Percentiles rank a stretch among this genome's conserved stretches.
These are phyloP conservation scores for Chymomyza costata DNA, from an alignment of 1,140 invertebrate genomes.

Conservation along the genomic window DNA sequence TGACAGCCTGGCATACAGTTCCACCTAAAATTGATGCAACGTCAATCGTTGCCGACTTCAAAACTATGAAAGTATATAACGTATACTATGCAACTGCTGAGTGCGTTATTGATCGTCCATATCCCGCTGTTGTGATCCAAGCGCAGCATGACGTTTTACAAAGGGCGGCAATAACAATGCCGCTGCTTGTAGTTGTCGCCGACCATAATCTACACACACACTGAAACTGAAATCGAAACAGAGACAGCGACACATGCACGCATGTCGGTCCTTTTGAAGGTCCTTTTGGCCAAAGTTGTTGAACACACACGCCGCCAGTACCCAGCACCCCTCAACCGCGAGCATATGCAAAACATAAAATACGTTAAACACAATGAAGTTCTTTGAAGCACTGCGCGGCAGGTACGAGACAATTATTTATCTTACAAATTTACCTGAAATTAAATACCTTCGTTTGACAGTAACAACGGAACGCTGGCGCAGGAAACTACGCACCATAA, in stretches of 20 bases:
- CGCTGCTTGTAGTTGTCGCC: slow-evolving; percentile 27
- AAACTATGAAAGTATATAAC: too few species aligned
- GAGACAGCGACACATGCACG: not conserved
- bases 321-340: slow-evolving; percentile 27
- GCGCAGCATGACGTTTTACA: slow-evolving; percentile 43
- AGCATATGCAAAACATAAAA: too few species aligned
- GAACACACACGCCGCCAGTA: slow-evolving; percentile 44
- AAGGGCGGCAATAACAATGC: slow-evolving; percentile 43
- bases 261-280: slow-evolving; percentile 54
- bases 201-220: slow-evolving; percentile 46
- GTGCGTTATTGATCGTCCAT: slow-evolving; percentile 60
- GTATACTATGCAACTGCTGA: slow-evolving; percentile 31
- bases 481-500: too few species aligned
- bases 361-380: slow-evolving; percentile 71
- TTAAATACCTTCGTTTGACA: slow-evolving; percentile 61
- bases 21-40: slow-evolving; percentile 48
- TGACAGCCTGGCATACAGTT: slow-evolving; percentile 38
- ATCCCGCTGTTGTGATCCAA: slow-evolving; percentile 67
- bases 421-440: slow-evolving; percentile 73
- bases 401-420: slow-evolving; percentile 71
- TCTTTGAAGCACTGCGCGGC: slow-evolving; percentile 58
- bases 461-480: not conserved
- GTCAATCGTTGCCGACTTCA: slow-evolving; percentile 23
- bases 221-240: not conserved
- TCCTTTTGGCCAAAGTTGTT: slow-evolving; percentile 66